Percentiles rank a stretch among this genome's conserved stretches.
Conservation (phyloP, 2,113 vertebrate genomes). For the Rhinopomastus cyanomelas region DNA sequence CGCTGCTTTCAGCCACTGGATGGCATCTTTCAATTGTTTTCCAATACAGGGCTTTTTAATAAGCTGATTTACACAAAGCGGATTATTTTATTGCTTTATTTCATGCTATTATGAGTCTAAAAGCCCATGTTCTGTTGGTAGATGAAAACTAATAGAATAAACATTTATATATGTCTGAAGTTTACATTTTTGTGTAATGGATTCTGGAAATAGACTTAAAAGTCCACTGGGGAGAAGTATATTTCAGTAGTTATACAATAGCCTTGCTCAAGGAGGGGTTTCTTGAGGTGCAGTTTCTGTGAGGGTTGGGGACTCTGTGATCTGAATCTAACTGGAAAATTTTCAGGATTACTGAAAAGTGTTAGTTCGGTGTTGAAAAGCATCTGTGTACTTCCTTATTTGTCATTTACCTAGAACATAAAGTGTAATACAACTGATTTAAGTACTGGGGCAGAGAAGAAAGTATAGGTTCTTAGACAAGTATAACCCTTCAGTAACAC, state of each 20-base stretch:
- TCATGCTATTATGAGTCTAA: background rate
- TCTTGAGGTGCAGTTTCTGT: background rate
- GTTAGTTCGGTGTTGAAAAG: background rate
- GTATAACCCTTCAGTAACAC: background rate
- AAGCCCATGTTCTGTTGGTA: background rate
- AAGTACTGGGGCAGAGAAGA: background rate
- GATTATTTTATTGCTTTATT: background rate
- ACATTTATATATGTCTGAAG: background rate
- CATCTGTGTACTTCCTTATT: background rate
- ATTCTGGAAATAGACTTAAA: background rate
- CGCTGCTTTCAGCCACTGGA: constrained; percentile 55
- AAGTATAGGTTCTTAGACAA: background rate
- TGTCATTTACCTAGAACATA: background rate
- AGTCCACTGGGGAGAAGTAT: background rate
- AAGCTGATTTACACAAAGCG: background rate
- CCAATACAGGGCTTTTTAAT: background rate
- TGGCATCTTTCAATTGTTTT: constrained; percentile 57
- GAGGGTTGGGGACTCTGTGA: background rate
- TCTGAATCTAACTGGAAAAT: background rate
- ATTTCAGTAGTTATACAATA: background rate
- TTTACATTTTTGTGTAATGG: background rate
- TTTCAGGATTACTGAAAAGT: background rate
- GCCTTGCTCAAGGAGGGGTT: background rate
- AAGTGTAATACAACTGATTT: background rate
- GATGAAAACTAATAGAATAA: background rate